These are phyloP conservation scores for Dinocampus coccinellae DNA, from an alignment of 2,888 invertebrate genomes.

Conservation along the genomic window DNA sequence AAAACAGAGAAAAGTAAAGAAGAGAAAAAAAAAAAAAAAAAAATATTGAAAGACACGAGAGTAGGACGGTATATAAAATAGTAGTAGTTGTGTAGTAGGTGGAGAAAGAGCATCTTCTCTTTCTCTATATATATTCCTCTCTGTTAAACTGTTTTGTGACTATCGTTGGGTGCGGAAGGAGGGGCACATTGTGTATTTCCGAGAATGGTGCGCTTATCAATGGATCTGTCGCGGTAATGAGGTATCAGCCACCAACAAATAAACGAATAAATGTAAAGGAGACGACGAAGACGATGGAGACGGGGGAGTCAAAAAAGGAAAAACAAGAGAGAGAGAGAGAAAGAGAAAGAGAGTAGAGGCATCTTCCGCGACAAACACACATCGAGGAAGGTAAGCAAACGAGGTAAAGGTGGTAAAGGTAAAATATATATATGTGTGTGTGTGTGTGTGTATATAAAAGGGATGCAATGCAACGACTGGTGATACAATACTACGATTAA, in stretches of 20 bases:
- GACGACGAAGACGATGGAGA: constrained; percentile 31
- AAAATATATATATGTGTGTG: constrained; percentile 34
- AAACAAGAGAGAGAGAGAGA: constrained; percentile 32
- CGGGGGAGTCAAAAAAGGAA: constrained; percentile 36
- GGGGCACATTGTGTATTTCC: constrained; percentile 67
- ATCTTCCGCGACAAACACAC: constrained; percentile 43
- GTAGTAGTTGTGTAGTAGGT: background rate
- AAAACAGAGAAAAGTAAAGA: background rate
- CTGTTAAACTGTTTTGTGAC: background rate
- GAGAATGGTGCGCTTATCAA: constrained; percentile 68
- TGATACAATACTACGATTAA: constrained; percentile 69
- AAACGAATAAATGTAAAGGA: constrained; percentile 63
- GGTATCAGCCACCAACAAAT: constrained; percentile 69
- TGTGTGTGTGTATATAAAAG: constrained; percentile 43
- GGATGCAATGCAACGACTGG: constrained; percentile 50
- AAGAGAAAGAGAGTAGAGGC: constrained; percentile 36
- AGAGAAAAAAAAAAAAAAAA: background rate
- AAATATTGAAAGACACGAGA: background rate
- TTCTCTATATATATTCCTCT: background rate
- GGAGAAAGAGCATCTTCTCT: background rate
- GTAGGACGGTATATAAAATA: background rate
- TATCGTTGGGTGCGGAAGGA: constrained; percentile 29
- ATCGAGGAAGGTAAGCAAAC: constrained; percentile 34
- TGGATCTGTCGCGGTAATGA: constrained; percentile 70
- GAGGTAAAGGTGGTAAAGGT: constrained; percentile 41